Percentiles rank a stretch among this genome's conserved stretches.
phyloP scores from a whole-genome alignment of 2,113 vertebrate species.

The Catharus bicknelli region DNA sequence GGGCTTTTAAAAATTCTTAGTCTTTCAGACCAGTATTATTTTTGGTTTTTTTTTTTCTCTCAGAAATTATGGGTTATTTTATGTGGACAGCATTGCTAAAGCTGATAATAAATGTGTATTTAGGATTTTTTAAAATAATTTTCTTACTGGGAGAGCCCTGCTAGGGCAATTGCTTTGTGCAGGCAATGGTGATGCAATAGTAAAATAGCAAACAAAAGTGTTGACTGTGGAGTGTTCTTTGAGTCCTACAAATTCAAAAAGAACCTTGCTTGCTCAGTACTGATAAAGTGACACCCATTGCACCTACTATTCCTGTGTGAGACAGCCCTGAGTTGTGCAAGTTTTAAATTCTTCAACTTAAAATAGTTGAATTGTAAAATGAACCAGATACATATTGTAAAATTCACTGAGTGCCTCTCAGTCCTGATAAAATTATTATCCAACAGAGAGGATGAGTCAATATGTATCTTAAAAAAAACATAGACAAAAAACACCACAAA shows the following conservation, averaged over 20 bases:
- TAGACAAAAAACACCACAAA: not conserved
- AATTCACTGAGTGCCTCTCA: rapidly evolving
- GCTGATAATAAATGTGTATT: not conserved
- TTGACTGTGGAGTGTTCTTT: not conserved
- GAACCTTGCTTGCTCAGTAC: not conserved
- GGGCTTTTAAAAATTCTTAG: not conserved
- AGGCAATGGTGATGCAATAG: not conserved
- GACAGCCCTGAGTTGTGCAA: not conserved
- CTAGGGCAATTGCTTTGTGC: not conserved
- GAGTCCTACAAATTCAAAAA: not conserved
- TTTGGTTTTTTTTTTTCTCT: not conserved
- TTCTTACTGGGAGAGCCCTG: not conserved
- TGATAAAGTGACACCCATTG: not conserved
- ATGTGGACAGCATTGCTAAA: not conserved
- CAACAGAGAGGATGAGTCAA: not conserved
- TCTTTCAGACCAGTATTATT: not conserved
- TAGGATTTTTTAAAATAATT: not conserved
- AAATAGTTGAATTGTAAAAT: not conserved
- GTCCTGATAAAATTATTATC: not conserved
- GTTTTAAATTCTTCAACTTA: not conserved
- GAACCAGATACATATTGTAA: not conserved
- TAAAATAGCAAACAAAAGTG: not conserved
- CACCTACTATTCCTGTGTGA: not conserved
- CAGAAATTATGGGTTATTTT: not conserved
- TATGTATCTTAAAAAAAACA: not conserved